Base-by-base conservation (phyloP, 2,797 vertebrate genomes). In the Numenius phaeopus region DNA sequence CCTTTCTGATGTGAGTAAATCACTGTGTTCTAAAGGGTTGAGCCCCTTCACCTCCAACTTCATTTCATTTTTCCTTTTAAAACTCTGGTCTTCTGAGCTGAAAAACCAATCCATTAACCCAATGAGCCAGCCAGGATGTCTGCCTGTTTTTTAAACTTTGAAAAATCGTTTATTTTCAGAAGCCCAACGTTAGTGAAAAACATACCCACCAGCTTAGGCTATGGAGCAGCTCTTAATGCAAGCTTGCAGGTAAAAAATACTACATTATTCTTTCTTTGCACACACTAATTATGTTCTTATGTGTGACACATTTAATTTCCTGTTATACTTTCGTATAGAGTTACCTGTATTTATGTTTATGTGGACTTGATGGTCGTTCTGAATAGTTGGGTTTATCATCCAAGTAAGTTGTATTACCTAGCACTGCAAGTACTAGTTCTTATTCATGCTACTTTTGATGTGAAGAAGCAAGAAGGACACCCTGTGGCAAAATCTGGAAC, bases 111-210 rank as follows among this genome's bases (percentile, higher is more conserved):
- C 29, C 32, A n/a, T 91, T 94, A 94, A 82, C 49, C 47, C 90
- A 87, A 0, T 69, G 42, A 90, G 49, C 66, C 80, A 83, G 54
- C 69, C 46, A 88, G 42, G 20, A 80, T 92, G 32, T 78, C 34
- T 93, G 52, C 89, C 86, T 97, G 91, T 52, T 89, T 87, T 94
- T 93, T 94, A 96, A 93, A 96, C 89, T 97, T 92, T 96, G 46
- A 95, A 96, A 96, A 96, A 95, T 96, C 54, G 1, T 98, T 98
- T 98, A 70, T 97, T 98, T 97, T 66, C 98, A 99, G 99, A 98
- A 99, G 99, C 94, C 99, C 99, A 92, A 99, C 99, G 75, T 99
- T 99, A 98, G 99, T 99, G 97, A 99, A 99, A 99, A 99, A 99
- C 97, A 98, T 99, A 98, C 99, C 99, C 83, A 99, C 99, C 97